phyloP scores from a whole-genome alignment of 2,113 vertebrate genomes.

The Tenebrosternarchus preto region DNA sequence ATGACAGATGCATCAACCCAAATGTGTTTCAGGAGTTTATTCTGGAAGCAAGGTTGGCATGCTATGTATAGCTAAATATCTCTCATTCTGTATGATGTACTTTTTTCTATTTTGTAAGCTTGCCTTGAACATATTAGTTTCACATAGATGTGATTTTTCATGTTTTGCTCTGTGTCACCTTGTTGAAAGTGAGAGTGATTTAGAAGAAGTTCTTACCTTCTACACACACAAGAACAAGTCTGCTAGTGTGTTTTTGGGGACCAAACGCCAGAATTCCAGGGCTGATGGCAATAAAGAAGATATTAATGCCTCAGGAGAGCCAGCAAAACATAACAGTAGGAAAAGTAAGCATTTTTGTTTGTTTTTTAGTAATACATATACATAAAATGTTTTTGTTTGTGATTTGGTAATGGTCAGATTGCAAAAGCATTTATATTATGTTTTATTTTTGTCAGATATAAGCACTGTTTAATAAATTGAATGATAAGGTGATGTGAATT shows the following conservation, averaged over 20 bases:
- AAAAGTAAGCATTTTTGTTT: conserved; percentile 76
- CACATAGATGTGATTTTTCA: conserved; percentile 50
- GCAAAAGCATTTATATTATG: too few relatives aligned
- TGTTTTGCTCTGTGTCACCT: conserved; percentile 53
- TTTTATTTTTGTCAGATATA: too few relatives aligned
- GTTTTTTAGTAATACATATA: too few relatives aligned
- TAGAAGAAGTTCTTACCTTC: conserved; percentile 94
- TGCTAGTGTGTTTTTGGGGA: conserved; percentile 86
- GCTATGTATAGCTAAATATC: conserved; percentile 37
- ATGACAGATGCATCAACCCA: conserved; percentile 79
- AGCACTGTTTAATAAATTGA: too few relatives aligned
- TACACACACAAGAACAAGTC: conserved; percentile 94
- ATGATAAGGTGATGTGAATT: too few relatives aligned
- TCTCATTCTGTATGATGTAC: background rate
- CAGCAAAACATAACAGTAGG: conserved; percentile 62
- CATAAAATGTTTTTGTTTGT: too few relatives aligned
- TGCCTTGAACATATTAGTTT: conserved; percentile 30
- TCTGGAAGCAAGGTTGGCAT: conserved; percentile 82
- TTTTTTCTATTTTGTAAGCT: conserved; percentile 4
- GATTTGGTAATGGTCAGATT: too few relatives aligned
- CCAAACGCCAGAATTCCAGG: conserved; percentile 71
- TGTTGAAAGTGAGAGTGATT: conserved; percentile 84
- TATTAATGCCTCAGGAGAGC: conserved; percentile 57
- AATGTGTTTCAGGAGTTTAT: conserved; percentile 87
- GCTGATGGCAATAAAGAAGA: conserved; percentile 51